Evolutionary conservation across 2,113 vertebrate species (phyloP), one percentile per base, ranked within the genome.

Genomic region (Boleophthalmus pectinirostris): DNA sequence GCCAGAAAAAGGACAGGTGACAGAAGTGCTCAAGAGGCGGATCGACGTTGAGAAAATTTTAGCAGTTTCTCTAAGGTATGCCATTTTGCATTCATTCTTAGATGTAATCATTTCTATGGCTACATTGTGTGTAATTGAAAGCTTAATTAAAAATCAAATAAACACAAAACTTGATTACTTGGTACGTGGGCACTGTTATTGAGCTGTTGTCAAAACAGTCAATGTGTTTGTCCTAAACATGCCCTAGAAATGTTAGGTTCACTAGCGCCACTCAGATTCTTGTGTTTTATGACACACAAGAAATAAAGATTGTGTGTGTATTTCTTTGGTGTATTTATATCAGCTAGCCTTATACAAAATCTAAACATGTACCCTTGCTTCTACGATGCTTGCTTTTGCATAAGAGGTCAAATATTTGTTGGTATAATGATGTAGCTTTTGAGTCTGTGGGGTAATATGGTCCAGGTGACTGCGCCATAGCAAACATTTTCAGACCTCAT

Each of bases 1-100:
- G 3, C 95, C 97, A 0, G 96, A 98, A 77, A 98, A 96, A 68
- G 98, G 98, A 29, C 94, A 94, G 24, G 96, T 99, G 85, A 98
- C 93, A 3, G 98, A 99, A 78, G 96, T 98, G 65, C 69, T 99
- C 68, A 99, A 99, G 90, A 92, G 96, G 66, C 90, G 85, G 75
- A 95, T 99, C 0, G 96, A 97, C 21, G 77, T 98, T 85, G 97
- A 98, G 68, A 95, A 94, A 85, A 94, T 99, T 87, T 82, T 96
- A 81, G 95, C 95, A 0, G 88, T 99, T 78, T 98, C 98, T 57
- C 87, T 99, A 70, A 99, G 98, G 98, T 99, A 78, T 86, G 88
- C 20, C 14, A 47, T n/a, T 51, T 23, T 16, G 23, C 0, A 10
- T 33, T 5, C 15, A 25, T 47, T 46, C 1, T 23, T 21, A 15